Percentiles rank a stretch among this genome's conserved stretches.
Conservation (phyloP, 2,797 vertebrate species). For the Pantherophis alleghaniensis region DNA sequence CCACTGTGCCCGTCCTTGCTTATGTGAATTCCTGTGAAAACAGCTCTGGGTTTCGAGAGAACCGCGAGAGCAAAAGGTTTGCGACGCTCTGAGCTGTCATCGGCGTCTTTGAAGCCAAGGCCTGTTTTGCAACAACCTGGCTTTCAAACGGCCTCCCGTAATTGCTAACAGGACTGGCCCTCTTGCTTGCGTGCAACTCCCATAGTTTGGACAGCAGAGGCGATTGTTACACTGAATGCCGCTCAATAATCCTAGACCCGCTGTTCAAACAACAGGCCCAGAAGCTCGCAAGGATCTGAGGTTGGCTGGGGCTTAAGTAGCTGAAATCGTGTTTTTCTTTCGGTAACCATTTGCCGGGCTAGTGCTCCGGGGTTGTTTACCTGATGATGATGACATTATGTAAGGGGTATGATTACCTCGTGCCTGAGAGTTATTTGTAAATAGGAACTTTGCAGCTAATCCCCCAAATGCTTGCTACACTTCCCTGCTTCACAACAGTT, state of each 20-base stretch:
- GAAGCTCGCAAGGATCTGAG: not conserved
- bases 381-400: not conserved
- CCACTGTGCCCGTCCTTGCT: conserved; percentile 61
- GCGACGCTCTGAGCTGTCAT: conserved; percentile 19
- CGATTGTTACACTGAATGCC: not conserved
- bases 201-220: not conserved
- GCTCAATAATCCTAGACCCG: not conserved
- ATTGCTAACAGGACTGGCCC: conserved; percentile 21
- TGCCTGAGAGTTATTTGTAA: conserved; percentile 15
- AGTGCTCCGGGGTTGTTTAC: conserved; percentile 20
- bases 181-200: not conserved
- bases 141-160: conserved; percentile 38
- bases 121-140: conserved; percentile 41
- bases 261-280: not conserved
- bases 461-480: not conserved
- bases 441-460: conserved; percentile 32
- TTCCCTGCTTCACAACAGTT: not conserved
- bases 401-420: conserved; percentile 9
- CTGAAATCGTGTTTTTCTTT: conserved; percentile 8
- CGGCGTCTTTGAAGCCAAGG: conserved; percentile 19
- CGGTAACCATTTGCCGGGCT: conserved; percentile 9
- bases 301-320: not conserved
- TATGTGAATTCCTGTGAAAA: conserved; percentile 53
- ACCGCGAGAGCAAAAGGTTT: conserved; percentile 44
- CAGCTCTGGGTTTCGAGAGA: conserved; percentile 41